phyloP scores from a whole-genome alignment of 2,113 vertebrate species.

The Xiphorhynchus elegans region DNA sequence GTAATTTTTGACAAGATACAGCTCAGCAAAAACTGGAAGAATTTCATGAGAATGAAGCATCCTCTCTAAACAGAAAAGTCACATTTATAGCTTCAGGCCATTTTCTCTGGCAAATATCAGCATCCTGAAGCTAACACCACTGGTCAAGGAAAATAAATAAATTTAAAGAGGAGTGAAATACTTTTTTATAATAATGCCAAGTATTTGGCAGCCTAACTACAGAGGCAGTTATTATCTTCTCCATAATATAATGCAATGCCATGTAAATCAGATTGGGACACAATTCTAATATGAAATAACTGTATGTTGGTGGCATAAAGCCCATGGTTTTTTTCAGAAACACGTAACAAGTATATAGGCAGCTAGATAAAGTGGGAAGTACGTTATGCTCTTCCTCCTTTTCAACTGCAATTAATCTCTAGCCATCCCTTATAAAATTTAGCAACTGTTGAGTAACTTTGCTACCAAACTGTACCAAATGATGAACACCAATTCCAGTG shows the following conservation, averaged over 20 bases:
- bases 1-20: background rate
- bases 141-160: background rate
- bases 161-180: background rate
- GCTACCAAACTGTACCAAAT: background rate
- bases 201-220: background rate
- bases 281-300: background rate
- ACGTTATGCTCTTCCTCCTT: background rate
- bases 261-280: background rate
- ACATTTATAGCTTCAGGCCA: background rate
- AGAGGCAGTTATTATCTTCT: background rate
- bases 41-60: background rate
- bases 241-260: background rate
- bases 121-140: background rate
- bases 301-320: background rate
- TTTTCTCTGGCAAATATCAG: background rate
- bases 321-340: background rate
- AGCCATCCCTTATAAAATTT: background rate
- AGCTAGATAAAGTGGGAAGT: background rate
- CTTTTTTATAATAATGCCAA: background rate
- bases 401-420: background rate
- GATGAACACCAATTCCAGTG: background rate
- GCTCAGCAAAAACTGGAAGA: background rate
- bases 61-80: background rate
- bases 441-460: background rate
- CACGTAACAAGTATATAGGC: background rate